Percentiles rank a stretch among this genome's conserved stretches.
These are phyloP conservation scores for Melanotaenia parkinsoni DNA, from an alignment of 2,797 vertebrate genomes.

Conservation along the genomic window DNA sequence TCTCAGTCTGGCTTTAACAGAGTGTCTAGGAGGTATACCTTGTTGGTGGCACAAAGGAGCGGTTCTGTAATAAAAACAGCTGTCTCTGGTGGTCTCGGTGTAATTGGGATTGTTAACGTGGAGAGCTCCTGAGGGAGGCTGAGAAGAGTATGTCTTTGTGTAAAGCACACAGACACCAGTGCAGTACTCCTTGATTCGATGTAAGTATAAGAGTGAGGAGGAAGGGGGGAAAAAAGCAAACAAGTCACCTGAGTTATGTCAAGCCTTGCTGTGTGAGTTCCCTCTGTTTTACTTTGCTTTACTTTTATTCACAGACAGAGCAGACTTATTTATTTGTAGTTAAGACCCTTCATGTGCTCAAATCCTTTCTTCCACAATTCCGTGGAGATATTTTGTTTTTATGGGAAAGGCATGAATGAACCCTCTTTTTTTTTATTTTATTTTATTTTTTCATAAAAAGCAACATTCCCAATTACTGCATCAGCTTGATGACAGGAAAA, in stretches of 20 bases:
- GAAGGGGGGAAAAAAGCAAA: conserved; percentile 74
- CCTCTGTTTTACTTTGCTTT: conserved; percentile 61
- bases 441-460: conserved; percentile 5
- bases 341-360: conserved; percentile 66
- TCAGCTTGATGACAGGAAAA: conserved; percentile 39
- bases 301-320: conserved; percentile 69
- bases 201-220: conserved; percentile 60
- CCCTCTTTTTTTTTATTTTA: conserved; percentile 35
- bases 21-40: conserved; percentile 70
- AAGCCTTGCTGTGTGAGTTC: conserved; percentile 67
- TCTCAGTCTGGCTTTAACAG: conserved; percentile 55
- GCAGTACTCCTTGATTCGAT: conserved; percentile 80
- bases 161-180: conserved; percentile 83
- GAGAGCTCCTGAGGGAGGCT: conserved; percentile 84
- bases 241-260: conserved; percentile 84
- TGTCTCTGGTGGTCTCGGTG: conserved; percentile 86
- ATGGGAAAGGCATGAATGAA: conserved; percentile 62
- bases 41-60: conserved; percentile 82
- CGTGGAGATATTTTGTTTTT: conserved; percentile 64
- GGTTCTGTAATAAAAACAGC: conserved; percentile 85
- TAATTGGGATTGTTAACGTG: conserved; percentile 89
- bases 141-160: conserved; percentile 81
- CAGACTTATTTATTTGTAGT: conserved; percentile 69
- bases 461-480: conserved; percentile 60
- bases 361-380: conserved; percentile 65